Evolutionary conservation across 37 sponge, comb jelly and placozoan genomes (phyloP), one percentile per base, ranked within the genome.

Genomic region (Dysidea cf. avara): DNA sequence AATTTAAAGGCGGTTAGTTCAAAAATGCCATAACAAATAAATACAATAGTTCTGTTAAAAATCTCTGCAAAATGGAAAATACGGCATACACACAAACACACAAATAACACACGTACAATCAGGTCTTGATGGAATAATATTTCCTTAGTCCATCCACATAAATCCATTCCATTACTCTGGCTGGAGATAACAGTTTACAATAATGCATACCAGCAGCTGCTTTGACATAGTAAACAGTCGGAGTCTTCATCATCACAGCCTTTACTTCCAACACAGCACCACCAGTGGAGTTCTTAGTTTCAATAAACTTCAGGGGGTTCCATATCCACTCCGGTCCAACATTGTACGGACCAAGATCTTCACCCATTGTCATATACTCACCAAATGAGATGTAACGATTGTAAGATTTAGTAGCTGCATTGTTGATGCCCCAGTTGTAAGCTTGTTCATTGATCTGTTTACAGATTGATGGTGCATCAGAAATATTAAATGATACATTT

Each of bases 171-270:
- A 91, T 74, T 37, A 70, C 92, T 78, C 87, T 71, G 5, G 92
- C 92, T 22, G 92, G 86, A 22, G 87, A 83, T 50, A 91, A 57
- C 25, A 91, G 66, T 81, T 91, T 91, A 72, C 92, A 91, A 67
- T 83, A 91, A 51, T 91, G 92, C 40, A 91, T 69, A 1, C 92
- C 92, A 36, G 83, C 76, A 1, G 87, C 46, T 1, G 60, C 39
- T 32, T 56, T 29, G 3, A 86, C 37, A 18, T 26, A 54, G 61
- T 83, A 91, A 16, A 77, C 52, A 1, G 37, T 39, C 16, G 87
- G 77, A 3, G 92, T 91, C 22, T 61, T 29, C 69, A 91, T 17
- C 66, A 66, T 84, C 12, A 69, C 43, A 1, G 92, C 76, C 56
- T 61, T 66, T 0, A 91, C 77, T 25, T 63, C 61, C 12, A 79